A percentile compares a stretch with the other conserved stretches of the same genome.
Evolutionary conservation across 2,888 invertebrate species (phyloP).

Genomic region (Drosophila rubida): DNA sequence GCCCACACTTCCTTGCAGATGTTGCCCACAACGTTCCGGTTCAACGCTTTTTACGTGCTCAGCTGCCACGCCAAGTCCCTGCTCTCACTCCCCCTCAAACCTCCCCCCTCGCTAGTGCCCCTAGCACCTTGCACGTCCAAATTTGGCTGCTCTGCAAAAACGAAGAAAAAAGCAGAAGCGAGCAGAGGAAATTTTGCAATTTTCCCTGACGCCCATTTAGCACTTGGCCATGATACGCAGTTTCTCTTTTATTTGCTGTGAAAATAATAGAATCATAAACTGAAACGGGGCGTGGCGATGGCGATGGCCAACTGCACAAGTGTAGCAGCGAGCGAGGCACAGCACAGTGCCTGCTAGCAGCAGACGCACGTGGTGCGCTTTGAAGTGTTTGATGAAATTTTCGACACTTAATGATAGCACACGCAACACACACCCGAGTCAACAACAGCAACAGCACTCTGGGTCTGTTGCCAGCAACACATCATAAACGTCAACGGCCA

Average conservation of each 20-base stretch:
- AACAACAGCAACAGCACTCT: constrained; percentile 17
- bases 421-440: constrained; percentile 57
- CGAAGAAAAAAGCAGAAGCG: constrained; percentile 5
- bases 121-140: constrained; percentile 44
- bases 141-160: constrained; percentile 47
- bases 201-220: constrained; percentile 78
- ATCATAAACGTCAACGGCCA: constrained; percentile 80
- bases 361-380: constrained; percentile 64
- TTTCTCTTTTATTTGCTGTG: constrained; percentile 81
- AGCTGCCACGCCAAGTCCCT: constrained; percentile 67
- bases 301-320: constrained; percentile 5
- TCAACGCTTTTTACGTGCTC: constrained; percentile 79
- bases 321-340: background rate
- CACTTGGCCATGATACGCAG: constrained; percentile 79
- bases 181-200: constrained; percentile 66
- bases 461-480: constrained; percentile 46
- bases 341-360: constrained; percentile 14
- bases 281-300: constrained; percentile 63
- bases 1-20: constrained; percentile 65
- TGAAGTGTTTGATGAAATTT: constrained; percentile 82
- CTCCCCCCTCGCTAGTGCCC: constrained; percentile 3
- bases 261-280: constrained; percentile 78
- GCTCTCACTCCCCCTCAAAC: too few species aligned
- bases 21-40: constrained; percentile 80
- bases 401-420: constrained; percentile 81